phyloP scores from a whole-genome alignment of 2,888 invertebrate species.

The Philereme transversata region DNA sequence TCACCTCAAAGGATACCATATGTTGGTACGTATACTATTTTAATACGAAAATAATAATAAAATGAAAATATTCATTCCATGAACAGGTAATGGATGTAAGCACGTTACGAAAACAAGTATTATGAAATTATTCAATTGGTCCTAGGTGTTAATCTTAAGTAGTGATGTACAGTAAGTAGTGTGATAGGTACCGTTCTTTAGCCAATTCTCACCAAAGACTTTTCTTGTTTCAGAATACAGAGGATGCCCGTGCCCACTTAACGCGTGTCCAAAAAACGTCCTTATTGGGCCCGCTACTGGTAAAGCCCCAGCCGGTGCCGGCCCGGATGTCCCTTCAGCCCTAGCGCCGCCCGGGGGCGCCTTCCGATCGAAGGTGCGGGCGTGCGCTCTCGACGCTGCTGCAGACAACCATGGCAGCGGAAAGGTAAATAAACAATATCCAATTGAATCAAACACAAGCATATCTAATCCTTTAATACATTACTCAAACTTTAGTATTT shows the following conservation, averaged over 20 bases:
- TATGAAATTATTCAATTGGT: too few species aligned
- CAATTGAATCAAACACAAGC: background rate
- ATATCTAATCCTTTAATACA: background rate
- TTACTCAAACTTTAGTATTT: constrained; percentile 4
- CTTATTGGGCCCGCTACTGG: constrained; percentile 99
- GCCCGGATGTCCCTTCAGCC: constrained; percentile 73
- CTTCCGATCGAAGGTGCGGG: constrained; percentile 81
- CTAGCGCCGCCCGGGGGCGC: constrained; percentile 79
- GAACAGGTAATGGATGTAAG: too few species aligned
- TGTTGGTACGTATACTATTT: constrained; percentile 80
- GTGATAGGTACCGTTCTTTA: background rate
- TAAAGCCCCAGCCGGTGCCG: constrained; percentile 92
- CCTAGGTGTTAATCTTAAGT: too few species aligned
- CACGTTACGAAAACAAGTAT: too few species aligned
- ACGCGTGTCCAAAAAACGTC: constrained; percentile 99
- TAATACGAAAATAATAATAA: too few species aligned
- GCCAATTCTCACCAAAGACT: background rate
- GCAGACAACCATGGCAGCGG: constrained; percentile 76
- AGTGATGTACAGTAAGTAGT: too few species aligned
- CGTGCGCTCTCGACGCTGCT: constrained; percentile 69
- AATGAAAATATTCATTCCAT: too few species aligned
- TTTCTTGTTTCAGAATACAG: constrained; percentile 68
- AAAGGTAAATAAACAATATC: constrained; percentile 54
- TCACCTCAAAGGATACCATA: constrained; percentile 87
- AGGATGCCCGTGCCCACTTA: constrained; percentile 94